Percentiles rank a stretch among this genome's conserved stretches.
Conservation (phyloP, 2,888 invertebrate genomes). For the Philhelius pedissequus region DNA sequence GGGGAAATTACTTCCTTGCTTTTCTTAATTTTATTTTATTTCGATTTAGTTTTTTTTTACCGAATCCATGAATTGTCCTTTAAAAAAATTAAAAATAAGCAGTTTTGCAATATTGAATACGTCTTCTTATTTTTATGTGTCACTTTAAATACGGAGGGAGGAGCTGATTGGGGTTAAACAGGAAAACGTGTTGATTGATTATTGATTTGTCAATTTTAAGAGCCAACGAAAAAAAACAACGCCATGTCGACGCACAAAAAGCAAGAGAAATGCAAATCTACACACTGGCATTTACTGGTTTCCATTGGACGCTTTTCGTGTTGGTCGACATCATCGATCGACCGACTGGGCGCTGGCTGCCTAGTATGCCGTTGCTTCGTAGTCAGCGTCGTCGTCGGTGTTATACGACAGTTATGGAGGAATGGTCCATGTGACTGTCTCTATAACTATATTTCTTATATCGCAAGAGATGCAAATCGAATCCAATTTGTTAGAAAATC, state of each 20-base stretch:
- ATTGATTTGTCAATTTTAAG: conserved; percentile 62
- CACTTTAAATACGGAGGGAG: conserved; percentile 19
- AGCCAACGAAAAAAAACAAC: background rate
- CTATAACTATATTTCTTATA: background rate
- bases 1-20: no score
- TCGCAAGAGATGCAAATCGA: conserved; percentile 57
- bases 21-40: no score
- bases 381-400: background rate
- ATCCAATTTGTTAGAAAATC: conserved; percentile 66
- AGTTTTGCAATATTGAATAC: conserved; percentile 32
- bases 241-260: conserved; percentile 1
- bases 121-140: conserved; percentile 59
- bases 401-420: background rate
- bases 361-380: background rate
- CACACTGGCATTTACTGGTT: background rate
- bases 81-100: background rate
- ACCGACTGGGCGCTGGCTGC: no score
- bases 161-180: background rate
- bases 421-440: background rate
- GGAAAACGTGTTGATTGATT: conserved; percentile 58
- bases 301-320: background rate
- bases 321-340: background rate
- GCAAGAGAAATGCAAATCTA: background rate
- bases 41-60: background rate
- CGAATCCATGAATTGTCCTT: background rate